A percentile compares a stretch with the other conserved stretches of the same genome.
These are phyloP conservation scores for Melanchra persicariae DNA, from an alignment of 2,888 invertebrate species.

Conservation along the genomic window DNA sequence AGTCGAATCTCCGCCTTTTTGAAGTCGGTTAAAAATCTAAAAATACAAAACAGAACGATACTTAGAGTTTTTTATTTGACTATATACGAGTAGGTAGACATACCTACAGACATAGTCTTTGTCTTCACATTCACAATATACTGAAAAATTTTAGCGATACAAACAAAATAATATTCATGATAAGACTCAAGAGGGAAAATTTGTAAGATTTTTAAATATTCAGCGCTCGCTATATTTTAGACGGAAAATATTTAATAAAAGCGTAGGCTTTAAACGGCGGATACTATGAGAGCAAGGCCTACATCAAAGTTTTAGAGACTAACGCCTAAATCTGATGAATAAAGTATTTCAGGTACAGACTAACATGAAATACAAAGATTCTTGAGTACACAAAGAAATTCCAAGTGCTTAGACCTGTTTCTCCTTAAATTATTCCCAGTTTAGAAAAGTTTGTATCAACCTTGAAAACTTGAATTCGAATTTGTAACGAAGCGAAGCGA, in stretches of 20 bases:
- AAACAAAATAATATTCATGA: neutral
- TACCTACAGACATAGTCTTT: no score
- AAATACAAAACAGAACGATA: no score
- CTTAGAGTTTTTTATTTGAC: no score
- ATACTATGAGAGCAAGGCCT: neutral
- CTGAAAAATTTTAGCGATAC: neutral
- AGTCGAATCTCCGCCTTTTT: no score
- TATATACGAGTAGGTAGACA: no score
- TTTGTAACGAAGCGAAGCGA: neutral
- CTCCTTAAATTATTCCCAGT: neutral
- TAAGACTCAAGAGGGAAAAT: neutral
- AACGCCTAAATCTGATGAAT: neutral
- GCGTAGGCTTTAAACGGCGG: no score
- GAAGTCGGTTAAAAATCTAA: no score
- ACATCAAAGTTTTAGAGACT: neutral
- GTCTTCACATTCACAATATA: no score
- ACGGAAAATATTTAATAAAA: neutral
- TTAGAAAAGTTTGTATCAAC: neutral
- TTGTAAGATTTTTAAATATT: constrained; percentile 1
- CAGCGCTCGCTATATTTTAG: no score
- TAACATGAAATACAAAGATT: constrained; percentile 2
- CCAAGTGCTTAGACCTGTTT: neutral
- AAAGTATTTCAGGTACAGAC: neutral
- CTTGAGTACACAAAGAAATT: constrained; percentile 7
- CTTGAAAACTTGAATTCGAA: constrained; percentile 19